Conservation (phyloP, 2,888 invertebrate species). For the Philaethria dido region DNA sequence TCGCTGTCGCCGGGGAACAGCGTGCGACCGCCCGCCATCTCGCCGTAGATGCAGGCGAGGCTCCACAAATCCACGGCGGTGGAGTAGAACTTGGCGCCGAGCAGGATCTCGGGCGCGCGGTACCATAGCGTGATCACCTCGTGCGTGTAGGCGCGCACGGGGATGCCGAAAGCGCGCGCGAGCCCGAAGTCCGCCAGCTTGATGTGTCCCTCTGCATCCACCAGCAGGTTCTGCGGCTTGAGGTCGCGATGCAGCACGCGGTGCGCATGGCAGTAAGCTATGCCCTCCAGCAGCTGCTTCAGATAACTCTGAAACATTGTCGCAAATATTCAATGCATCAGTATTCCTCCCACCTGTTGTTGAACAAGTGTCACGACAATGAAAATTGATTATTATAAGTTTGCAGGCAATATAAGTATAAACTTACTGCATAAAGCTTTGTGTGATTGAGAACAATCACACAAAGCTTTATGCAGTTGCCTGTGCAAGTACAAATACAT, state of each 20-base stretch:
- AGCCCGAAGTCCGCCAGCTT: conserved; percentile 99
- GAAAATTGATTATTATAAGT: no score
- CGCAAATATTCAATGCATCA: background rate
- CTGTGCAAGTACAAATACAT: no score
- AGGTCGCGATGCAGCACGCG: conserved; percentile 96
- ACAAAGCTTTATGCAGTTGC: no score
- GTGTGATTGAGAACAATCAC: no score
- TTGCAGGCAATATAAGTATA: no score
- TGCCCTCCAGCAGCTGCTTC: conserved; percentile 93
- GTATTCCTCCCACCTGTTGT: no score
- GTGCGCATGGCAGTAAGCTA: conserved; percentile 95
- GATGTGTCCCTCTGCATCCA: conserved; percentile 92
- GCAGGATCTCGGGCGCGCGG: conserved; percentile 96
- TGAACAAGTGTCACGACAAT: no score
- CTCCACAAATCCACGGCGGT: conserved; percentile 98
- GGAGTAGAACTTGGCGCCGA: conserved; percentile 95
- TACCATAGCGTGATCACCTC: conserved; percentile 98
- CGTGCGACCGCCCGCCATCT: conserved; percentile 94
- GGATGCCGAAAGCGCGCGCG: conserved; percentile 95
- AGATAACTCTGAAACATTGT: conserved; percentile 87
- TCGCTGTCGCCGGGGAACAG: conserved; percentile 99
- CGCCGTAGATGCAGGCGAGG: conserved; percentile 97
- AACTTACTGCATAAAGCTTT: no score
- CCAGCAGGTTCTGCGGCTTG: conserved; percentile 97
- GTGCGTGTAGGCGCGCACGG: conserved; percentile 97